Conservation (phyloP, 1,140 invertebrate genomes). For the Drosophila teissieri region DNA sequence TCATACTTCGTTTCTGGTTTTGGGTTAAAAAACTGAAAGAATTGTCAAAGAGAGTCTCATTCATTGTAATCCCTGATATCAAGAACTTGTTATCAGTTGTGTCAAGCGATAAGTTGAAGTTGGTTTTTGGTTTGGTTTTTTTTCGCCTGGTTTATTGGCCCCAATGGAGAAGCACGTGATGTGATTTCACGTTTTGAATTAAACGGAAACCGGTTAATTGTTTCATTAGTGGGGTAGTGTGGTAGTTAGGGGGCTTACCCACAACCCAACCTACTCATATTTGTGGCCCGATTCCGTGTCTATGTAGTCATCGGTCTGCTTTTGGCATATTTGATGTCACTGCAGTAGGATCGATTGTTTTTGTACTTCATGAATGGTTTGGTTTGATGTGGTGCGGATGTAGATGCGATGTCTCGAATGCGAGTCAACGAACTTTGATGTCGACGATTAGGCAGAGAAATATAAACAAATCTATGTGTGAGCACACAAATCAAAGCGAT, state of each 20-base stretch:
- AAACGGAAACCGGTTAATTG: conserved; percentile 43
- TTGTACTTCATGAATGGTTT: conserved; percentile 12
- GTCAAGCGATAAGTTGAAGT: conserved; percentile 6
- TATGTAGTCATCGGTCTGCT: conserved; percentile 5
- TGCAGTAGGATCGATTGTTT: conserved; percentile 32
- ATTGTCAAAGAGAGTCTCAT: not conserved
- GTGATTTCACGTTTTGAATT: conserved; percentile 38
- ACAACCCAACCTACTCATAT: conserved; percentile 16
- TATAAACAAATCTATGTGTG: conserved; percentile 58
- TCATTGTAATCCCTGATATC: conserved; percentile 3
- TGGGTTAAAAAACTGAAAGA: conserved; percentile 1
- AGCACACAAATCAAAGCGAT: conserved; percentile 49
- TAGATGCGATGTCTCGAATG: conserved; percentile 32
- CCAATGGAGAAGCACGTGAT: conserved; percentile 22
- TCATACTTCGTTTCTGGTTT: not conserved
- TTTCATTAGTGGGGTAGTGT: conserved; percentile 19
- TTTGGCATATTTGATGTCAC: conserved; percentile 15
- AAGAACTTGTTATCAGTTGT: conserved; percentile 25
- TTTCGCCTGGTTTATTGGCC: conserved; percentile 19
- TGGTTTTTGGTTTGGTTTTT: not conserved
- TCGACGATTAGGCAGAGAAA: conserved; percentile 49
- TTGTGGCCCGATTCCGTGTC: conserved; percentile 7
- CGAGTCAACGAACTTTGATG: conserved; percentile 47
- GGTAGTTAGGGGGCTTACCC: conserved; percentile 1
- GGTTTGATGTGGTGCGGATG: not conserved